Evolutionary conservation across 2,113 vertebrate genomes (phyloP).

Genomic region (Cygnus buccinator): DNA sequence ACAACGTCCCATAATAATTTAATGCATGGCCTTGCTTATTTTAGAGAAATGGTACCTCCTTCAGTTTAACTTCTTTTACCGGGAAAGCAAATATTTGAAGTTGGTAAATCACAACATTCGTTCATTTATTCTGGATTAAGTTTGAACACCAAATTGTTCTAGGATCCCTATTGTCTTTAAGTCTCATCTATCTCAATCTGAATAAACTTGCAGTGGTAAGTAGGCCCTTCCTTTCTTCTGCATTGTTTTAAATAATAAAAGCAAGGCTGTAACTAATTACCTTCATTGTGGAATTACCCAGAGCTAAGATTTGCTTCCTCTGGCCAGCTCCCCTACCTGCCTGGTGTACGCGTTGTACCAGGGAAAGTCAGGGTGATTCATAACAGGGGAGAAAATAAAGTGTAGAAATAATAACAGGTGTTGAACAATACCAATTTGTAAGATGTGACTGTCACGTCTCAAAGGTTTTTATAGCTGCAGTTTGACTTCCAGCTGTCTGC

Average conservation of each 20-base stretch:
- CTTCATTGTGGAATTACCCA: neutral
- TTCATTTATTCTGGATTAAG: neutral
- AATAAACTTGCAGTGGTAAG: neutral
- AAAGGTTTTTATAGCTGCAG: neutral
- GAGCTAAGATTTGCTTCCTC: neutral
- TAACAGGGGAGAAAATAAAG: neutral
- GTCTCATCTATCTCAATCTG: neutral
- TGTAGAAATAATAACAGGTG: neutral
- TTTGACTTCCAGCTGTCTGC: slow-evolving; percentile 14
- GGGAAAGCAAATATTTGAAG: neutral
- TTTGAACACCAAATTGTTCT: neutral
- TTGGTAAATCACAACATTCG: neutral
- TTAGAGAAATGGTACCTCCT: neutral
- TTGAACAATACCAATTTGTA: neutral
- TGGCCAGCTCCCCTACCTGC: neutral
- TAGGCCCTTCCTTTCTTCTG: neutral
- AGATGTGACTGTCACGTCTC: neutral
- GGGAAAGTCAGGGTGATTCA: neutral
- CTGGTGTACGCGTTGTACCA: neutral
- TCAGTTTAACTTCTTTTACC: neutral
- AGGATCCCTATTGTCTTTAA: neutral
- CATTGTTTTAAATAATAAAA: neutral
- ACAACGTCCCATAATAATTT: neutral
- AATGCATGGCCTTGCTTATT: neutral
- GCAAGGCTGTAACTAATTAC: neutral